Evolutionary conservation across 2,797 vertebrate genomes (phyloP).

Genomic region (Salarias fasciatus): DNA sequence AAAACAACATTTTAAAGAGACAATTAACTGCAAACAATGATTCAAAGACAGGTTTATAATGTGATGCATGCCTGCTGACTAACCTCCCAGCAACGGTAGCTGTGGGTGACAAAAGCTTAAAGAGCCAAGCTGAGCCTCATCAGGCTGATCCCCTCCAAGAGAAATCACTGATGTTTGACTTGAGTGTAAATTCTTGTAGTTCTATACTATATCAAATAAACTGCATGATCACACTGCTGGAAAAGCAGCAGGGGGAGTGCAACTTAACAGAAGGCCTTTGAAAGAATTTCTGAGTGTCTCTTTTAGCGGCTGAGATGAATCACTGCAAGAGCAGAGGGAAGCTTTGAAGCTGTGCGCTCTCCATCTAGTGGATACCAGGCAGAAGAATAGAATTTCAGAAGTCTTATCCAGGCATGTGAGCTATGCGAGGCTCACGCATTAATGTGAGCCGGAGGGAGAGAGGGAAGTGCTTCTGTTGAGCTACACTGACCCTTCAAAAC

Average conservation of each 20-base stretch:
- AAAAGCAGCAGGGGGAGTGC: constrained; percentile 9
- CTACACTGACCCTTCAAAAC: background rate
- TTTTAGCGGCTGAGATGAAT: too few relatives aligned
- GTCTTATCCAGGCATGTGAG: constrained; percentile 4
- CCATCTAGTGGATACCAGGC: constrained; percentile 70
- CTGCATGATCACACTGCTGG: background rate
- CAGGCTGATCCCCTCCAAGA: constrained; percentile 1
- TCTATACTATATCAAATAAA: background rate
- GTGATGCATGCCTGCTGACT: constrained; percentile 21
- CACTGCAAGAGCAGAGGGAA: too few relatives aligned
- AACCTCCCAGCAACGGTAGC: constrained; percentile 44
- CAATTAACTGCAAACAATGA: background rate
- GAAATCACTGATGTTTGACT: background rate
- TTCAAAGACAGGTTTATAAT: constrained; percentile 15
- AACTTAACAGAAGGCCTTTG: background rate
- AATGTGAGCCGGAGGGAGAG: background rate
- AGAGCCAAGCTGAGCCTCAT: constrained; percentile 37
- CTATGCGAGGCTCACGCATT: background rate
- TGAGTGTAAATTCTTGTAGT: background rate
- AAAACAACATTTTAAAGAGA: background rate
- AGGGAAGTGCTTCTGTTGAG: background rate
- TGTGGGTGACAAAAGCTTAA: constrained; percentile 22
- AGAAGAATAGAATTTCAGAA: constrained; percentile 12
- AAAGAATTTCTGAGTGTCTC: too few relatives aligned
- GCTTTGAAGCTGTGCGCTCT: constrained; percentile 19